Evolutionary conservation across 2,113 vertebrate genomes (phyloP).

Genomic region (Antechinus stuartii): DNA sequence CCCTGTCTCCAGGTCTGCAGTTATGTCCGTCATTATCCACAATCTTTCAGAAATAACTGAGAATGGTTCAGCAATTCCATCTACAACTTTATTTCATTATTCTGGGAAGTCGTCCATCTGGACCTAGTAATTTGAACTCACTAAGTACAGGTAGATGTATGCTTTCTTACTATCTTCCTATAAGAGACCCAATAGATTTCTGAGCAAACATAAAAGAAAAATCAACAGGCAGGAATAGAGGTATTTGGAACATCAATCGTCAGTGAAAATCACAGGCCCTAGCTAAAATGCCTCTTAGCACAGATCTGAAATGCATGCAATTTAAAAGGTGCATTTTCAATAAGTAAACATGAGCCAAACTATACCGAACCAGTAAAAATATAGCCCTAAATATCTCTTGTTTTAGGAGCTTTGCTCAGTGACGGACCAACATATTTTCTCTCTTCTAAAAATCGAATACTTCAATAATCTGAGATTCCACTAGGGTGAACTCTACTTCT

Average conservation of each 20-base stretch:
- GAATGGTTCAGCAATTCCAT: neutral
- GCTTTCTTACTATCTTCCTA: neutral
- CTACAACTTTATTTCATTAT: neutral
- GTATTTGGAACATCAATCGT: constrained; percentile 31
- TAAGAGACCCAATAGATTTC: neutral
- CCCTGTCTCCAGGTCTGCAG: neutral
- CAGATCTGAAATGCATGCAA: constrained; percentile 32
- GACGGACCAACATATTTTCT: neutral
- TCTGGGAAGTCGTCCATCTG: neutral
- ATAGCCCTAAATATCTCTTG: neutral
- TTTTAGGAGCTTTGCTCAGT: neutral
- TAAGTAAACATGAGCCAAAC: neutral
- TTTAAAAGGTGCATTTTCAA: neutral
- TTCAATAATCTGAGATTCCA: neutral
- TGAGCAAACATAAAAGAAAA: constrained; percentile 60
- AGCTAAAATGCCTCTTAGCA: constrained; percentile 51
- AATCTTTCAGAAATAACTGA: neutral
- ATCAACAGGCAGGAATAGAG: constrained; percentile 55
- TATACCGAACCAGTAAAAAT: neutral
- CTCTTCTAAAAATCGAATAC: neutral
- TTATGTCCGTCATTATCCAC: neutral
- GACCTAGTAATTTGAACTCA: neutral
- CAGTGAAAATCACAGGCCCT: constrained; percentile 54
- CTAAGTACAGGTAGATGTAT: neutral
- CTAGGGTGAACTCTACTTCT: neutral